Percentiles rank a stretch among this genome's conserved stretches.
Conservation (phyloP, 2,888 invertebrate genomes). For the Himalopsyche kuldschensis region DNA sequence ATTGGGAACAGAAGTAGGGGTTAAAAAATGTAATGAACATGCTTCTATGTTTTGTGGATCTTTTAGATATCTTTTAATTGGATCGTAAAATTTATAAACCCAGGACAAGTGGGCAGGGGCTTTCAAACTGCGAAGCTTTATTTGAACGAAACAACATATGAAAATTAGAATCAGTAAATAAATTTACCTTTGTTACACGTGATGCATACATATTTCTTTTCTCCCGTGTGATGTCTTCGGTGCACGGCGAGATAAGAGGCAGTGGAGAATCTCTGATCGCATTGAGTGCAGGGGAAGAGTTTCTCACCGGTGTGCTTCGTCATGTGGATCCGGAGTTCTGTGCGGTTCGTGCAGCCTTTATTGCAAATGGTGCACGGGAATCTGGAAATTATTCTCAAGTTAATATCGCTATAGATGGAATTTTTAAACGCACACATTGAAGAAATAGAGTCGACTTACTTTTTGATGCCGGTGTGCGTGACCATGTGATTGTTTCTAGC, state of each 20-base stretch:
- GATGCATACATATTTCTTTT: slow-evolving; percentile 49
- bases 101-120: too few species aligned
- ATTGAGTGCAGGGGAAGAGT: slow-evolving; percentile 51
- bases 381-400: slow-evolving; percentile 42
- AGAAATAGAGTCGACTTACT: slow-evolving; percentile 42
- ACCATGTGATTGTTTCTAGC: slow-evolving; percentile 57
- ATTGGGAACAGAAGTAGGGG: too few species aligned
- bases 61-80: too few species aligned
- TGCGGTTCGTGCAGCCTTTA: slow-evolving; percentile 54
- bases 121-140: too few species aligned
- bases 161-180: neutral
- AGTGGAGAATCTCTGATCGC: slow-evolving; percentile 53
- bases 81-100: too few species aligned
- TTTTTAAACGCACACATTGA: too few species aligned
- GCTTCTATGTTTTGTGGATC: too few species aligned
- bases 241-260: slow-evolving; percentile 55
- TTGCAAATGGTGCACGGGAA: slow-evolving; percentile 55
- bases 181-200: slow-evolving; percentile 51
- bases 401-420: neutral
- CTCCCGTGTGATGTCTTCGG: slow-evolving; percentile 51
- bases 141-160: too few species aligned
- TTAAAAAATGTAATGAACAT: too few species aligned
- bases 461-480: slow-evolving; percentile 55
- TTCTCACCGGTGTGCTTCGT: slow-evolving; percentile 55
- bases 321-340: slow-evolving; percentile 54